Percentiles rank a stretch among this genome's conserved stretches.
These are phyloP conservation scores for Pasiphila rectangulata DNA, from an alignment of 2,888 invertebrate genomes.

Conservation along the genomic window DNA sequence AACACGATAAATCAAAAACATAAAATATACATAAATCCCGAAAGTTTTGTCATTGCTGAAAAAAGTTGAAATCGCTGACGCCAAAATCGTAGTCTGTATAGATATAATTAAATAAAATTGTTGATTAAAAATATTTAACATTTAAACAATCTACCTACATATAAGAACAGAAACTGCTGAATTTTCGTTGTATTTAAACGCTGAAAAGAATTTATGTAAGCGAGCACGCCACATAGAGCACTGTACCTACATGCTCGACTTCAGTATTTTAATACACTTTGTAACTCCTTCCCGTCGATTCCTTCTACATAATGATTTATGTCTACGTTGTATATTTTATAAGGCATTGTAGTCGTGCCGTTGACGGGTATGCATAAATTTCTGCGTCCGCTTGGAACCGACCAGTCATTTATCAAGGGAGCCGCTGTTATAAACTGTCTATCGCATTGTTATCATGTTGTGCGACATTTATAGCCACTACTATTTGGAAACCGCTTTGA, in stretches of 20 bases:
- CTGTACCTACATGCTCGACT: background rate
- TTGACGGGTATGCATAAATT: conserved; percentile 68
- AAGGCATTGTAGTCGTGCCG: conserved; percentile 50
- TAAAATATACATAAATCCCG: too few species aligned
- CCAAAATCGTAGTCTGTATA: too few species aligned
- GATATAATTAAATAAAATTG: too few species aligned
- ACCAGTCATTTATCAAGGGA: conserved; percentile 63
- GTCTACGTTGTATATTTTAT: conserved; percentile 31
- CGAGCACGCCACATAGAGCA: background rate
- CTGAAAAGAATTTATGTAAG: background rate
- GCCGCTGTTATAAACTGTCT: conserved; percentile 64
- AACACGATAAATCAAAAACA: too few species aligned
- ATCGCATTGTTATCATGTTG: conserved; percentile 69
- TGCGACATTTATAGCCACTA: conserved; percentile 67
- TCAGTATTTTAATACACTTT: conserved; percentile 10
- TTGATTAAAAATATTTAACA: too few species aligned
- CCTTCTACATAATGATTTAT: conserved; percentile 23
- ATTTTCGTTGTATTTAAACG: background rate
- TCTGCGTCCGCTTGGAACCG: conserved; percentile 45
- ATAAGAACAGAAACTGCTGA: background rate
- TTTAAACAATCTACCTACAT: too few species aligned
- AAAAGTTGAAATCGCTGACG: too few species aligned
- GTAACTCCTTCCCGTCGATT: background rate
- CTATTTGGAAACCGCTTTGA: conserved; percentile 43
- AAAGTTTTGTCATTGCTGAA: too few species aligned